Evolutionary conservation across 2,797 vertebrate genomes (phyloP), one percentile per base, ranked within the genome.

Genomic region (Sebastiscus albofasciatus): DNA sequence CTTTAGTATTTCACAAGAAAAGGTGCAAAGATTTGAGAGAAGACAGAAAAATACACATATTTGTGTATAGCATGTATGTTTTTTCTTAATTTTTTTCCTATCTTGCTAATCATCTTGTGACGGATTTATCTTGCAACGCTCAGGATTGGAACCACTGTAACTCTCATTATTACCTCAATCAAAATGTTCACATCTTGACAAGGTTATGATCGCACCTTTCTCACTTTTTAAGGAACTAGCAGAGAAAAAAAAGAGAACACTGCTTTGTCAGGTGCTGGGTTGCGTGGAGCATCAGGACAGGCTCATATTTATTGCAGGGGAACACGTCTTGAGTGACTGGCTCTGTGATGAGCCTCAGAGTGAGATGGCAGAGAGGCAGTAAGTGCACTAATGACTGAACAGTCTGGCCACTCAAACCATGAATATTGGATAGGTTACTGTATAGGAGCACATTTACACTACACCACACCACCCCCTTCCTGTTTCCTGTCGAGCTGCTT

Each of bases 351-450:
- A 92, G 86, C 79, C 34, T 78, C 65, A 65, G 75, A 87, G 67
- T 74, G 81, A 87, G 79, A 89, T 82, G 89, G 88, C 85, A 86
- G 87, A 78, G 54, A 74, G 74, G 87, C 82, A 89, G 89, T 93
- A 93, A 94, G 92, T 90, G 92, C 92, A 93, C 90, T 95, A 95
- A 95, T 95, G 93, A 95, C 90, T 89, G 60, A 90, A 86, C 83
- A 82, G 90, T 87, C 83, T 73, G 79, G 74, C 82, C 87, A 92
- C 93, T 95, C 87, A 83, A 81, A 46, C 62, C 87, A 93, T 95
- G 79, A 95, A 95, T 96, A 93, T 93, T 95, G 85, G 79, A 96
- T 94, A 89, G 11, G 60, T 14, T 42, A 18, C 26, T 33, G 20
- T 79, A 82, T 75, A 77, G 77, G 69, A 86, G 89, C 84, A 83